Base-by-base conservation (phyloP, 2,888 invertebrate species). In the Volucella inanis region DNA sequence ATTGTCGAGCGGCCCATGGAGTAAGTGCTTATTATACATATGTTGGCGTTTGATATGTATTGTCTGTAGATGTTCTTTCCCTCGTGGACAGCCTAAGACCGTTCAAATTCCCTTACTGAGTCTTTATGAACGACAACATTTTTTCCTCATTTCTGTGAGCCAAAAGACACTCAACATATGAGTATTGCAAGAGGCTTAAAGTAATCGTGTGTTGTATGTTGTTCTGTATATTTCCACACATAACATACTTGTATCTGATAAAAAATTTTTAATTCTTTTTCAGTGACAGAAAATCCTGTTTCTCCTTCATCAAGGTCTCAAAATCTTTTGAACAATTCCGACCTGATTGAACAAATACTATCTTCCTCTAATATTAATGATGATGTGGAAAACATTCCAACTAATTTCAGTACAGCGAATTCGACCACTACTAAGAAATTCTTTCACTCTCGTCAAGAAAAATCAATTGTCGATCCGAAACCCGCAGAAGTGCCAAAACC, bases 311-410 rank as follows among this genome's bases (percentile, higher is more conserved):
- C 31, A 10, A 68, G 22, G 31, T 49, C 57, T 11, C 14, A 10
- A 61, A 87, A 87, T 76, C 49, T 87, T 1, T 43, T 74, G 12
- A 79, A 87, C 14, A 83, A 86, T 54, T 71, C 74, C 1, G 71
- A 87, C 39, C 57, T 79, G 68, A 88, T 88, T 41, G 87, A 86
- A 62, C 22, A 82, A 62, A 10, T 87, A 8, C 52, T 88, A 14
- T 68, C 79, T 10, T 78, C 81, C n/a, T 15, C 59, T 0, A 18
- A 52, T 10, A 39, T 14, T 8, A n/a, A 74, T 57, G 39, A 14
- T 4, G 59, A 41, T 9, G 70, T 55, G 0, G 49, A 18, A 15
- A 43, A 59, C 22, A 65, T 59, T 12, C 4, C 22, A 10, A 50
- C 55, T 3, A 31, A 31, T 9, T 8, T 1, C 18, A n/a, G 18